Evolutionary conservation across 1,140 invertebrate species (phyloP).

Genomic region (Saccostrea cuccullata): DNA sequence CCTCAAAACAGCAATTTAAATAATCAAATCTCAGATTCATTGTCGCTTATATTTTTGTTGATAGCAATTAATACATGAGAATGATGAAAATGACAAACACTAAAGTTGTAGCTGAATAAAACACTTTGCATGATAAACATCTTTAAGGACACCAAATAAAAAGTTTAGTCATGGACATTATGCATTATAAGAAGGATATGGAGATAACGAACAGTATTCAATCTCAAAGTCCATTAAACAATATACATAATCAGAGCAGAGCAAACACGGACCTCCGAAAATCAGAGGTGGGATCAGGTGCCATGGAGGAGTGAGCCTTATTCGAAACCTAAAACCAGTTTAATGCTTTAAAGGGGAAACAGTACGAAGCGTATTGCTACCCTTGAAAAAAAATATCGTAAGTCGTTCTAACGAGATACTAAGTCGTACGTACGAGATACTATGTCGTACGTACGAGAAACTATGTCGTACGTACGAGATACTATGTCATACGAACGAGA

Average conservation of each 20-base stretch:
- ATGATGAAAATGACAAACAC: slow-evolving; percentile 3
- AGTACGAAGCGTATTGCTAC: neutral
- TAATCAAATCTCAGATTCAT: neutral
- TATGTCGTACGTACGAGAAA: no score
- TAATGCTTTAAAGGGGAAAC: slow-evolving; percentile 8
- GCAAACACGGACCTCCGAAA: no score
- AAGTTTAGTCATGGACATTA: slow-evolving; percentile 21
- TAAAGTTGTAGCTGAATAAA: slow-evolving; percentile 4
- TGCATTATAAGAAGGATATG: neutral
- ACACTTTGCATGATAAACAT: neutral
- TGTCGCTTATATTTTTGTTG: neutral
- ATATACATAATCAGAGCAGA: no score
- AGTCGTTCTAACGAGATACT: neutral
- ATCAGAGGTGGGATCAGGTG: no score
- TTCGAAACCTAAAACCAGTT: neutral
- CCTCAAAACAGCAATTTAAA: neutral
- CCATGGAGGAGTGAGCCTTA: no score
- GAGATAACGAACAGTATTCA: no score
- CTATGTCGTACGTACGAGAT: no score
- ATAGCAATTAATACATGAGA: slow-evolving; percentile 5
- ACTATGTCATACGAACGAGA: neutral
- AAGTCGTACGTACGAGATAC: neutral
- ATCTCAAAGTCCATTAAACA: no score
- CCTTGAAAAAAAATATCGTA: neutral
- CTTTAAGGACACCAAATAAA: slow-evolving; percentile 7